Evolutionary conservation across 2,113 vertebrate genomes (phyloP).

Genomic region (Polypterus bichir): DNA sequence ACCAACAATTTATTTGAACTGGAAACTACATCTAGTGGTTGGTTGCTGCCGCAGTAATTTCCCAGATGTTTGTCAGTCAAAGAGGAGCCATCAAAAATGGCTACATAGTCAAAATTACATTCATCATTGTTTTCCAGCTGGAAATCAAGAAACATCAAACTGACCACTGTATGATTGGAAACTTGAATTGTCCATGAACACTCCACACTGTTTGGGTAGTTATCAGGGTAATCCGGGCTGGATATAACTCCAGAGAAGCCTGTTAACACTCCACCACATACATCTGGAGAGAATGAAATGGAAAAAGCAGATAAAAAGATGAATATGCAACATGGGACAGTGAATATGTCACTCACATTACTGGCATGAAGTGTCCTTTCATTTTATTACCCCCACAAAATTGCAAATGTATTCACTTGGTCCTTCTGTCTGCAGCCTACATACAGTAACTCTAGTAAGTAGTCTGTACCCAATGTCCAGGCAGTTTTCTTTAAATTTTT

Average conservation of each 20-base stretch:
- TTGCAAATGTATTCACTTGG: too few species aligned
- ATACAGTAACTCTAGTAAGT: too few species aligned
- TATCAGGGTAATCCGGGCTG: constrained; percentile 80
- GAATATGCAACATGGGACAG: too few species aligned
- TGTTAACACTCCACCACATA: constrained; percentile 77
- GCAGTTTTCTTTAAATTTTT: too few species aligned
- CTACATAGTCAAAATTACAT: constrained; percentile 83
- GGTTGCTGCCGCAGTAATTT: constrained; percentile 65
- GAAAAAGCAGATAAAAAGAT: too few species aligned
- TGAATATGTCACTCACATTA: too few species aligned
- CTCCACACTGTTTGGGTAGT: constrained; percentile 81
- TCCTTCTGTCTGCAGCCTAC: too few species aligned
- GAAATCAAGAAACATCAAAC: constrained; percentile 80
- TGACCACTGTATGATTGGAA: constrained; percentile 46
- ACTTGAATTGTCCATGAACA: constrained; percentile 79
- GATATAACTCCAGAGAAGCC: constrained; percentile 81
- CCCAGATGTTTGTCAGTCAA: constrained; percentile 45
- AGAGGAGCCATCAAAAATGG: constrained; percentile 67
- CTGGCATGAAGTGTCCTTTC: too few species aligned
- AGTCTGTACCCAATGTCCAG: too few species aligned
- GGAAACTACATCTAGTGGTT: constrained; percentile 58
- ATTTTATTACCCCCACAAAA: too few species aligned
- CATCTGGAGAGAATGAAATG: constrained; percentile 47
- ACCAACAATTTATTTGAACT: constrained; percentile 66
- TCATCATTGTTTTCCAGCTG: constrained; percentile 78